Conservation (phyloP, 2,888 invertebrate genomes). For the Leucophenga montana region DNA sequence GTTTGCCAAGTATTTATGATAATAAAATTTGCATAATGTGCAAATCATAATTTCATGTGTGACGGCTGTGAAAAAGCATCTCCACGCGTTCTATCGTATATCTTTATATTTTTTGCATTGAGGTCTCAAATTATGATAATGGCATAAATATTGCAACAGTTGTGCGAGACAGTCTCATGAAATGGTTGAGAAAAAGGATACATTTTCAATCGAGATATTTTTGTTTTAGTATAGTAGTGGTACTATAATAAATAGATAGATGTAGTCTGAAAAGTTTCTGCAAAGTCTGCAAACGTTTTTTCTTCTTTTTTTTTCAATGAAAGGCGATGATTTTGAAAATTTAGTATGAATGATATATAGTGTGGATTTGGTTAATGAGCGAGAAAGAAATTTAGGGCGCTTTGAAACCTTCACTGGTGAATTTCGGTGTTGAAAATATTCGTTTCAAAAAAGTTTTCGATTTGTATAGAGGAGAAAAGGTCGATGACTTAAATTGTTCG, state of each 20-base stretch:
- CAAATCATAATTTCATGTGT: conserved; percentile 54
- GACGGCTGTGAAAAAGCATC: conserved; percentile 3
- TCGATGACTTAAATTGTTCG: too few relatives aligned
- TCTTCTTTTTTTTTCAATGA: too few relatives aligned
- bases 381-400: too few relatives aligned
- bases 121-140: conserved; percentile 22
- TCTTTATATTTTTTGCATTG: not conserved
- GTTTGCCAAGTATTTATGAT: conserved; percentile 57
- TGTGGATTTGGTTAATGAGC: too few relatives aligned
- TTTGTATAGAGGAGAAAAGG: too few relatives aligned
- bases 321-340: too few relatives aligned
- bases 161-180: conserved; percentile 39
- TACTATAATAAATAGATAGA: not conserved
- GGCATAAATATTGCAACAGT: conserved; percentile 64
- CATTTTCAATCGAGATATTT: not conserved
- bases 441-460: too few relatives aligned
- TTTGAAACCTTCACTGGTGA: too few relatives aligned
- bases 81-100: conserved; percentile 27
- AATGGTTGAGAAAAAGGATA: conserved; percentile 1
- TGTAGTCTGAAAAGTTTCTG: conserved; percentile 17
- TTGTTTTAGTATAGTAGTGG: not conserved
- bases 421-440: too few relatives aligned
- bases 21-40: conserved; percentile 65
- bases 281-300: not conserved
- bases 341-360: too few relatives aligned